Evolutionary conservation across 37 sponge, comb jelly and placozoan genomes (phyloP), one percentile per base, ranked within the genome.

Genomic region (Axinella damicornis): DNA sequence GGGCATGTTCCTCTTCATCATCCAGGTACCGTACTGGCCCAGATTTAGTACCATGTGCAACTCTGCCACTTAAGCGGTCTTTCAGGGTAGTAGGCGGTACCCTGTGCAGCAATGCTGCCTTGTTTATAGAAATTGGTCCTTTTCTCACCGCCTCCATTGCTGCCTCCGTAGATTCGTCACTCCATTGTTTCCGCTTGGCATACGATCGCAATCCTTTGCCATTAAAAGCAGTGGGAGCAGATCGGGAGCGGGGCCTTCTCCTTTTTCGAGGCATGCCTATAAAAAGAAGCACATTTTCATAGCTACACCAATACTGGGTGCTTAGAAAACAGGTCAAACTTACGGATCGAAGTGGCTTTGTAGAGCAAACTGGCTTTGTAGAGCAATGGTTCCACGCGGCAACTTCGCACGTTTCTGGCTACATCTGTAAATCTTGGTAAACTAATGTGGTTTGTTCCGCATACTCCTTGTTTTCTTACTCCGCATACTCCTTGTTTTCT

Each of bases 141-240:
- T 61, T 61, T 61, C 25, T 39, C 5, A 79, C 79, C 30, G 67
- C 67, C 12, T 65, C 53, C 16, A 31, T 31, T n/a, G 79, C 79
- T 32, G 67, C 65, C 53, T 46, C 67, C 79, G 64, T 79, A 31
- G 40, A 37, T 65, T 79, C 67, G 53, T 79, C 53, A 4, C 53
- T 79, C 62, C 62, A 61, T 61, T 61, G 62, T 11, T 61, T 61
- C 12, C 62, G 62, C 27, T 61, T 61, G n/a, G 13, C 62, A 61
- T 61, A 61, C 62, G 62, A 14, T 61, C 5, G 62, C 18, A 15
- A 15, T 56, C 57, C 57, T 56, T 56, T 56, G 57, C 18, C 18
- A 56, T 56, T 15, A 56, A 56, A 18, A 14, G 27, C 62, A 61
- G 62, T 14, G 4, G 62, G 62, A 61, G 62, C 62, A 61, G 62